phyloP scores from a whole-genome alignment of 1,140 invertebrate genomes.

The Helicoverpa armigera region DNA sequence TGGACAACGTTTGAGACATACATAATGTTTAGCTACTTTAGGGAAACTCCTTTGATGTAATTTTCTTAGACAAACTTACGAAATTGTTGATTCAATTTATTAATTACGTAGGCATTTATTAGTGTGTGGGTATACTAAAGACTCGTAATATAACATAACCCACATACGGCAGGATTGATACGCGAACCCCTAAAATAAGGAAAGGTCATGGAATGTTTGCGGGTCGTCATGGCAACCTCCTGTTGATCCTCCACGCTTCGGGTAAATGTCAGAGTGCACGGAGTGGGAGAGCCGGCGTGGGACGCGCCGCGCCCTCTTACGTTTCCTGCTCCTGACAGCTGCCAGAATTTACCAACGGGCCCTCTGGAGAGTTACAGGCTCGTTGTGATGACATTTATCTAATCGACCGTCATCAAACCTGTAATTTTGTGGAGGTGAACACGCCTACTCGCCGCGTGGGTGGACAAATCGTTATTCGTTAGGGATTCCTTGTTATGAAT shows the following conservation, averaged over 20 bases:
- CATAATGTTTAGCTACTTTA: not conserved
- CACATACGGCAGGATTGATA: constrained; percentile 10
- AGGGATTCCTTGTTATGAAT: constrained; percentile 34
- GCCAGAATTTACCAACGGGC: constrained; percentile 24
- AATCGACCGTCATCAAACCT: constrained; percentile 36
- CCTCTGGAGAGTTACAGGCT: constrained; percentile 4
- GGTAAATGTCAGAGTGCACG: constrained; percentile 78
- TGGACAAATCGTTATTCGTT: constrained; percentile 24
- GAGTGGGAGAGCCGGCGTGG: constrained; percentile 59
- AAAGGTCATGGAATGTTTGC: constrained; percentile 69
- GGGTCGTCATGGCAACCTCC: constrained; percentile 75
- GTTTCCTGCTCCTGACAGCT: constrained; percentile 34
- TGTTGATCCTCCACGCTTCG: constrained; percentile 68
- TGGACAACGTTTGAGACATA: not conserved
- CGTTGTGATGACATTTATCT: constrained; percentile 30
- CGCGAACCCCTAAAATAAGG: constrained; percentile 51
- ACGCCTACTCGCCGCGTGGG: constrained; percentile 27
- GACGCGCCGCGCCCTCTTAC: constrained; percentile 30
- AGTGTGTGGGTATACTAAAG: constrained; percentile 35
- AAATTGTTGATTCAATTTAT: not conserved
- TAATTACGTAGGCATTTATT: not conserved
- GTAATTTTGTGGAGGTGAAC: constrained; percentile 36
- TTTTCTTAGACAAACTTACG: not conserved
- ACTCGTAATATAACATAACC: constrained; percentile 26
- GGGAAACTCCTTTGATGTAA: constrained; percentile 5